These are phyloP conservation scores for Paramormyrops kingsleyae DNA, from an alignment of 2,113 vertebrate genomes.

Conservation along the genomic window DNA sequence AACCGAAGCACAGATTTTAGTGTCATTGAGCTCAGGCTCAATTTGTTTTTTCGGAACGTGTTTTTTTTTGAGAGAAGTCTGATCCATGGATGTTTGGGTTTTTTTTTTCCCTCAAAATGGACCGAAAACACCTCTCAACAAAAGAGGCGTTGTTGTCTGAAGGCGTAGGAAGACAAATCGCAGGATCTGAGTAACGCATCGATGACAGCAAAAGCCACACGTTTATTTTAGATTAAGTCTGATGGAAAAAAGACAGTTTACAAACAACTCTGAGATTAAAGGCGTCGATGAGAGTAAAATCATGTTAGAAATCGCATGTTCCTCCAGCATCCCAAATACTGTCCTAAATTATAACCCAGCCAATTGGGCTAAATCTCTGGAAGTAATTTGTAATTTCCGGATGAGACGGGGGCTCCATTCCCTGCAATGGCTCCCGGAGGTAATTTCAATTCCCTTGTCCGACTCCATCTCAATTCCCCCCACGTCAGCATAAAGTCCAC, in stretches of 20 bases:
- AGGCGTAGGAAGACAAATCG: background rate
- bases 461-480: background rate
- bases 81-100: background rate
- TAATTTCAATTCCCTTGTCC: background rate
- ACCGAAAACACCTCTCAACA: background rate
- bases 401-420: background rate
- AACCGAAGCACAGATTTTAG: constrained; percentile 25
- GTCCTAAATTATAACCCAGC: background rate
- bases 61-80: background rate
- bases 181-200: background rate
- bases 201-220: background rate
- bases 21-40: constrained; percentile 25
- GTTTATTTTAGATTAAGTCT: background rate
- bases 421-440: background rate
- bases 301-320: background rate
- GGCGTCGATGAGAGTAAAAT: background rate
- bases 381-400: background rate
- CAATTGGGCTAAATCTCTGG: background rate
- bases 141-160: background rate
- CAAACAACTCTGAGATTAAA: background rate
- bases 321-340: background rate
- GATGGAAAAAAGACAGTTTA: background rate
- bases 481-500: background rate
- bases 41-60: background rate
- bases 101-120: background rate